Evolutionary conservation across 2,797 vertebrate species (phyloP).

Genomic region (Anableps anableps): DNA sequence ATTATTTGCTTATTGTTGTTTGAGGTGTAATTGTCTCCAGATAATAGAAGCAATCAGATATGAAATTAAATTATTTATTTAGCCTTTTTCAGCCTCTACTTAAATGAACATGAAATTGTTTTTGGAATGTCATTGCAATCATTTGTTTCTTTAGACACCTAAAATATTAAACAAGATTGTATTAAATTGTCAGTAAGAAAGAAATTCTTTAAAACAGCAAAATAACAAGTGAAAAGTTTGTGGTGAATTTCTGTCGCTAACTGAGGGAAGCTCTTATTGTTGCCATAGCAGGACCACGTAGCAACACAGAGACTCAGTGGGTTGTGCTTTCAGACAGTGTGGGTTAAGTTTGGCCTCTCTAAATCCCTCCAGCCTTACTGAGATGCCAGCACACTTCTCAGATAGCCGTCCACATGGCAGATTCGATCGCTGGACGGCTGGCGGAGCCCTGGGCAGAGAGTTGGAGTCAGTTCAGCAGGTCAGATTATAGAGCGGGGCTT

Average conservation of each 20-base stretch:
- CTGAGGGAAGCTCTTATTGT: not conserved
- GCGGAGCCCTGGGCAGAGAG: constrained; percentile 52
- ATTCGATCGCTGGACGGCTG: constrained; percentile 65
- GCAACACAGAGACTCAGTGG: constrained; percentile 47
- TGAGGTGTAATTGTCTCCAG: not conserved
- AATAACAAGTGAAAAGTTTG: not conserved
- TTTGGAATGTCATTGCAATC: not conserved
- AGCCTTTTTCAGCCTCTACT: not conserved
- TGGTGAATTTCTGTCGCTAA: not conserved
- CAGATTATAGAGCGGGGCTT: constrained; percentile 53
- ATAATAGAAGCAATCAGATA: not conserved
- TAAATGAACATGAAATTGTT: not conserved
- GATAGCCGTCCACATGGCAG: constrained; percentile 75
- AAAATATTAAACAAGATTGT: not conserved
- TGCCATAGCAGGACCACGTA: constrained; percentile 17
- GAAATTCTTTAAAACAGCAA: not conserved
- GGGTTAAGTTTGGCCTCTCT: constrained; percentile 71
- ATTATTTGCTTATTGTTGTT: not conserved
- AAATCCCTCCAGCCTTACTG: constrained; percentile 56
- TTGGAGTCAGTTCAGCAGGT: constrained; percentile 70
- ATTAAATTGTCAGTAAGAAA: not conserved
- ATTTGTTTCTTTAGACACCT: not conserved
- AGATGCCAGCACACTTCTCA: constrained; percentile 74
- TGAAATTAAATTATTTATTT: not conserved
- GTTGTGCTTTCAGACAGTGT: constrained; percentile 50